Conservation (phyloP, 1,140 invertebrate genomes). For the Bilobella aurantiaca region DNA sequence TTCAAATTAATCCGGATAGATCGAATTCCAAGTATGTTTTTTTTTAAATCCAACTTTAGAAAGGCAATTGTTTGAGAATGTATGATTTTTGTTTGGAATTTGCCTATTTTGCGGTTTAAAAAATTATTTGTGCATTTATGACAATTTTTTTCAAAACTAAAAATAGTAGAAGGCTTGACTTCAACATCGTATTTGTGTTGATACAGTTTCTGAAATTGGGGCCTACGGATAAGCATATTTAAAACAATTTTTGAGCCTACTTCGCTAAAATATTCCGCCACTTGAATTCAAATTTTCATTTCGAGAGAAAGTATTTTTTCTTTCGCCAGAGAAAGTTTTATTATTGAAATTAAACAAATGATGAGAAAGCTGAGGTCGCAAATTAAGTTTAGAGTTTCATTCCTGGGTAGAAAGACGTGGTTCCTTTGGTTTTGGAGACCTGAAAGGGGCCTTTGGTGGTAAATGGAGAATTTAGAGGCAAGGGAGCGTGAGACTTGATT, state of each 20-base stretch:
- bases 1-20: too few relatives aligned
- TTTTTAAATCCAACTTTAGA: too few relatives aligned
- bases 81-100: too few relatives aligned
- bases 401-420: not conserved
- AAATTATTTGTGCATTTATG: too few relatives aligned
- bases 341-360: not conserved
- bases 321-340: not conserved
- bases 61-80: too few relatives aligned
- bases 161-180: too few relatives aligned
- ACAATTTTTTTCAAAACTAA: too few relatives aligned
- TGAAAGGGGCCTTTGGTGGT: not conserved
- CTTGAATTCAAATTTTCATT: not conserved
- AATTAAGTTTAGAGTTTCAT: not conserved
- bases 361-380: not conserved
- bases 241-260: not conserved
- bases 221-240: not conserved
- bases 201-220: too few relatives aligned
- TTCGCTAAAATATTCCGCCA: not conserved
- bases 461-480: slow-evolving; percentile 11
- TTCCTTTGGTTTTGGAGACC: not conserved
- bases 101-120: too few relatives aligned
- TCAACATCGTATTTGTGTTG: too few relatives aligned
- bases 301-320: not conserved
- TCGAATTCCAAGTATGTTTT: too few relatives aligned
- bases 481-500: slow-evolving; percentile 29